These are phyloP conservation scores for Limnothrissa miodon DNA, from an alignment of 2,113 vertebrate genomes.

Conservation along the genomic window DNA sequence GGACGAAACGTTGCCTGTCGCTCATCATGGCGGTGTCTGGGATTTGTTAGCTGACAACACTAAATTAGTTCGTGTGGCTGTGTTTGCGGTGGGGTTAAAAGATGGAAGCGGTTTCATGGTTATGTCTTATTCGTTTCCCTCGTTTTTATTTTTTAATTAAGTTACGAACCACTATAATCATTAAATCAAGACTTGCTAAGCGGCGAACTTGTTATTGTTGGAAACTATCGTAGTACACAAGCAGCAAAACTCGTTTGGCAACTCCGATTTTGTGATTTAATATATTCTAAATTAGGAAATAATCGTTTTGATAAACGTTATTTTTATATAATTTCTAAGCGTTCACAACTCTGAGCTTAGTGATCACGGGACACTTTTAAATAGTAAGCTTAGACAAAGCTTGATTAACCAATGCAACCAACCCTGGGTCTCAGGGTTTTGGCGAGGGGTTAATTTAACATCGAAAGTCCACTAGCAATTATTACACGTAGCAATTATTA, in stretches of 20 bases:
- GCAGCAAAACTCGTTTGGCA: neutral
- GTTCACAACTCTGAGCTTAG: neutral
- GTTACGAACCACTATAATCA: neutral
- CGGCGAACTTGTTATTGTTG: conserved; percentile 15
- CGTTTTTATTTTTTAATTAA: neutral
- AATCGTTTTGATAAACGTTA: neutral
- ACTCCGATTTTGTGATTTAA: neutral
- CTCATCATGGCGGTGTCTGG: conserved; percentile 71
- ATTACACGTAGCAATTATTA: neutral
- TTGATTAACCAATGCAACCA: neutral
- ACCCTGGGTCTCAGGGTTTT: neutral
- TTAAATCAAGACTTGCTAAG: neutral
- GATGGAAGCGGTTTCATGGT: neutral
- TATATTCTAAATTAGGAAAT: neutral
- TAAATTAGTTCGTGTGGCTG: conserved; percentile 18
- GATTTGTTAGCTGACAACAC: conserved; percentile 55
- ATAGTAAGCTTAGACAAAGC: neutral
- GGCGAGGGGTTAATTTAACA: neutral
- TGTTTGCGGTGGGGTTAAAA: neutral
- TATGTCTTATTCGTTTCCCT: neutral
- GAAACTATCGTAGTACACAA: neutral
- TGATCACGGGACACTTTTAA: neutral
- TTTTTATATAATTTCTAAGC: neutral
- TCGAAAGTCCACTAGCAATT: neutral
- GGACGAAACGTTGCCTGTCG: conserved; percentile 62